phyloP scores from a whole-genome alignment of 2,888 invertebrate genomes.

The Mythimna pallens region DNA sequence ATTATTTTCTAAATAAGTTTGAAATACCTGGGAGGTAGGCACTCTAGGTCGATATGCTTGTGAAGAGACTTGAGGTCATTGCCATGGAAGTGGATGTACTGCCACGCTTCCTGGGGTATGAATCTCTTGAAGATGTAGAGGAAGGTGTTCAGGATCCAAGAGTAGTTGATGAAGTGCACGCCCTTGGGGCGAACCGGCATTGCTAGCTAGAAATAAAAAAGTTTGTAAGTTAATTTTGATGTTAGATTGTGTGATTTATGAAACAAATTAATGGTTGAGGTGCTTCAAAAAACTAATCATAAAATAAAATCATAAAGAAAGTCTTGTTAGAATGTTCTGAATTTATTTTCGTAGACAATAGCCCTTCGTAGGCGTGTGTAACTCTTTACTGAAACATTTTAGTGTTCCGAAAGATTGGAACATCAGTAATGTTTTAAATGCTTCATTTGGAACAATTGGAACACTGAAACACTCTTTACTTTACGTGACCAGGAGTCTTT shows the following conservation, averaged over 20 bases:
- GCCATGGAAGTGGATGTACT: conserved; percentile 85
- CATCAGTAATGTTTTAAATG: too few relatives aligned
- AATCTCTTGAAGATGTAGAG: conserved; percentile 94
- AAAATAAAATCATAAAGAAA: background rate
- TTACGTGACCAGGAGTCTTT: too few relatives aligned
- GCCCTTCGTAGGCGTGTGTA: too few relatives aligned
- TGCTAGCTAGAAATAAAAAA: conserved; percentile 86
- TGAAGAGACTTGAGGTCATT: conserved; percentile 83
- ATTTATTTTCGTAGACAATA: too few relatives aligned
- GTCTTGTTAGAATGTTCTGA: background rate
- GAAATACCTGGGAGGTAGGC: conserved; percentile 73
- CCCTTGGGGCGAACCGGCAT: conserved; percentile 92
- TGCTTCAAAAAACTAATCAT: background rate
- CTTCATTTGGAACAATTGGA: too few relatives aligned
- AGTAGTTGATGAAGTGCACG: conserved; percentile 94
- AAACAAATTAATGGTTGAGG: background rate
- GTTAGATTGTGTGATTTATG: background rate
- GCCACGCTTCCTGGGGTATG: conserved; percentile 91
- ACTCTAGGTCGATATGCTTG: conserved; percentile 76
- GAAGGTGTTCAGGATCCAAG: conserved; percentile 94
- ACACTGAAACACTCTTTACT: too few relatives aligned
- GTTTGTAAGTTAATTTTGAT: background rate
- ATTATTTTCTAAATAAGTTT: background rate
- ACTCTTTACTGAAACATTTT: too few relatives aligned
- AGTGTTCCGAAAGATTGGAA: too few relatives aligned